phyloP scores from a whole-genome alignment of 35 echinoderm and acorn worm species.

The Patiria miniata region DNA sequence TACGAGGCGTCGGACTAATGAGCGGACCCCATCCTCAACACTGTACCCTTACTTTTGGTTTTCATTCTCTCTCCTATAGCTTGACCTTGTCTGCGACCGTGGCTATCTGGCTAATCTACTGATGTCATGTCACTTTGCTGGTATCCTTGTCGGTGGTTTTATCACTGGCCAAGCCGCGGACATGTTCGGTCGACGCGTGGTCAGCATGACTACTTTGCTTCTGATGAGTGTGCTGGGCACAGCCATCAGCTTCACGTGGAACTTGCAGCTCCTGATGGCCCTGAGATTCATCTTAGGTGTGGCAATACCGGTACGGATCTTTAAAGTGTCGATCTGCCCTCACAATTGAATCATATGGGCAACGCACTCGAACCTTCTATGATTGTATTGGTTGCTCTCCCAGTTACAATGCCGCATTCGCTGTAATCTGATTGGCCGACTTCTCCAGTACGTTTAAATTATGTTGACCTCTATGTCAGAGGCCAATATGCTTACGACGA shows the following conservation, averaged over 20 bases:
- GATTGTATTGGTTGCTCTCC: too few species aligned
- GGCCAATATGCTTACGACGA: too few species aligned
- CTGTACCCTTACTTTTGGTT: too few species aligned
- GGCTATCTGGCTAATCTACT: background rate
- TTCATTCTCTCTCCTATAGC: background rate
- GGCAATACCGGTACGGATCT: background rate
- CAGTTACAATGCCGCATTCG: too few species aligned
- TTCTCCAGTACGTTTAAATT: too few species aligned
- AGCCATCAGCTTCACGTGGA: constrained; percentile 12
- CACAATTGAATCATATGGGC: too few species aligned
- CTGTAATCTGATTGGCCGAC: too few species aligned
- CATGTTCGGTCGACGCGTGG: background rate
- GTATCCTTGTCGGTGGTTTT: background rate
- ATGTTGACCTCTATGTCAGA: too few species aligned
- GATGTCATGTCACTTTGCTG: background rate
- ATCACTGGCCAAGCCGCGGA: background rate
- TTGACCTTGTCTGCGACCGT: background rate
- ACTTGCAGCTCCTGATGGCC: background rate
- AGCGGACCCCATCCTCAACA: too few species aligned
- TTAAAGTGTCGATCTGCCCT: too few species aligned
- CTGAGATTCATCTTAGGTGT: background rate
- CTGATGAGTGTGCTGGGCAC: background rate
- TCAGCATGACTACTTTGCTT: background rate
- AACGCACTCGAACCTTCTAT: too few species aligned
- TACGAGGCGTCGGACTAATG: too few species aligned